Percentiles rank a stretch among this genome's conserved stretches.
These are phyloP conservation scores for Troides oblongomaculatus DNA, from an alignment of 2,888 invertebrate genomes.

Conservation along the genomic window DNA sequence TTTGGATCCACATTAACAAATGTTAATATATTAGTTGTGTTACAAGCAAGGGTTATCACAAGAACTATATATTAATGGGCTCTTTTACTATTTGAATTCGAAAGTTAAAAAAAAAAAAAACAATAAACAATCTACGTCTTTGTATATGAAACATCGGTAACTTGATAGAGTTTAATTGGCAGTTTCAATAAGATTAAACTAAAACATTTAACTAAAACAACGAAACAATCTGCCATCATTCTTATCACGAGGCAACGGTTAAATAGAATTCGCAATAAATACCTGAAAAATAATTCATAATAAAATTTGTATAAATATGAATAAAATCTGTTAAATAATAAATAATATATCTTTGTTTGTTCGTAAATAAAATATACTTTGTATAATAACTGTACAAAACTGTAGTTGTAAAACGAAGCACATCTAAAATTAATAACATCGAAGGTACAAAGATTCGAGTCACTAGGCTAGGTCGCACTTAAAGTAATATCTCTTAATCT, in stretches of 20 bases:
- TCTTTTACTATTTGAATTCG: conserved; percentile 41
- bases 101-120: conserved; percentile 48
- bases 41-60: conserved; percentile 80
- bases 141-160: conserved; percentile 73
- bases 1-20: conserved; percentile 38
- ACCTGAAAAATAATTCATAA: conserved; percentile 54
- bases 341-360: conserved; percentile 64
- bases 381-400: conserved; percentile 69
- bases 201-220: conserved; percentile 54
- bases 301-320: conserved; percentile 59
- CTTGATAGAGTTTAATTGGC: conserved; percentile 68
- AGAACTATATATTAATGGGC: conserved; percentile 54
- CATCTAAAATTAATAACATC: conserved; percentile 63
- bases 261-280: conserved; percentile 64
- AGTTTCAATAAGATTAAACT: conserved; percentile 59
- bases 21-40: conserved; percentile 77
- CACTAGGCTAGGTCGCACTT: conserved; percentile 66
- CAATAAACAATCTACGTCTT: conserved; percentile 61
- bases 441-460: conserved; percentile 71
- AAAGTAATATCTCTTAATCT: conserved; percentile 67
- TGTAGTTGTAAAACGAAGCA: conserved; percentile 54
- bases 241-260: conserved; percentile 60
- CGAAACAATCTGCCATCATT: conserved; percentile 60
- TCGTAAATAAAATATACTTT: conserved; percentile 70
- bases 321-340: conserved; percentile 59